Base-by-base conservation (phyloP, 1,140 invertebrate species). In the Bombus terrestris region DNA sequence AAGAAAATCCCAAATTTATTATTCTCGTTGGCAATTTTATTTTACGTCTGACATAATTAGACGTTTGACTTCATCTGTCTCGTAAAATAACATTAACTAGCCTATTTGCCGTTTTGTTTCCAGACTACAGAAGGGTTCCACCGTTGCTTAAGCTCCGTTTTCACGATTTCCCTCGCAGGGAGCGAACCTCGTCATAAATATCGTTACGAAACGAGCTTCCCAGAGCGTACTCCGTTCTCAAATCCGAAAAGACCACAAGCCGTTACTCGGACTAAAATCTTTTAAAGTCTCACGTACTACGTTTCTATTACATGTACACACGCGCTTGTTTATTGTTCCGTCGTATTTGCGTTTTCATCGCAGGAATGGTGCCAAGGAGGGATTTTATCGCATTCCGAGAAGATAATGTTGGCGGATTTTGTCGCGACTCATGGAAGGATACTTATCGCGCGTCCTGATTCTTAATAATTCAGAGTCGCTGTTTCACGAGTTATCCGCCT, bases 191-290 rank as follows among this genome's bases (percentile, higher is more conserved):
- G 68, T 78, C 81, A 88, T 87, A 88, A 88, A 88, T 88, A 88
- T 88, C 81, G 53, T 43, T 57, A 15, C 62, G 62, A 87, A 88
- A 87, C 76, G 62, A 80, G 39, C 62, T 84, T 79, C 53, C 80
- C 28, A 66, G n/a, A 47, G 22, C 68, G 37, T 32, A 8, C 78
- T 32, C 73, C 59, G 59, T 35, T 72, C 68, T 53, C 37, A 64
- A 71, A 88, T 72, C 86, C 81, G 59, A 81, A 59, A 72, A 57
- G 64, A 81, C 79, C 75, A 66, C 78, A 83, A 62, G 9, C 41
- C 86, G 62, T 88, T 88, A 84, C 53, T 87, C 35, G 62, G 32
- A 4, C 64, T 86, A 59, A 88, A 88, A 88, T 88, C 87, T 87
- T 86, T 75, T 71, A n/a, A 68, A 64, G 64, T 68, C 66, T 35